Conservation (phyloP, 2,888 invertebrate genomes). For the Erebia ligea region DNA sequence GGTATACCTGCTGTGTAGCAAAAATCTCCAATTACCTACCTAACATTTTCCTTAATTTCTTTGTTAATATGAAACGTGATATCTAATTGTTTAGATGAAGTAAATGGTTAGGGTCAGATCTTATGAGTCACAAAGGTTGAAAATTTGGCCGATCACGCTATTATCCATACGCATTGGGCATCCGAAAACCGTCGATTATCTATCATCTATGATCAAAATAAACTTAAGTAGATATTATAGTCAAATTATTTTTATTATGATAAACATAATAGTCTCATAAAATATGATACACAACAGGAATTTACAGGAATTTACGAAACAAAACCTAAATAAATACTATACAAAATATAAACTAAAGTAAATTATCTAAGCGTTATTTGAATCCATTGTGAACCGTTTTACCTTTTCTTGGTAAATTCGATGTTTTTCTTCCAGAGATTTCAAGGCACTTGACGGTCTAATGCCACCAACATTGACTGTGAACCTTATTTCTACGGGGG, state of each 20-base stretch:
- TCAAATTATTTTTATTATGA: not conserved
- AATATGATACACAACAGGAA: not conserved
- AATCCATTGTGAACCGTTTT: conserved; percentile 57
- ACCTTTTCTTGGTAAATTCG: conserved; percentile 73
- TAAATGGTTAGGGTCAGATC: too few species aligned
- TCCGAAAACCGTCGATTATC: too few species aligned
- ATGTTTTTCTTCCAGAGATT: conserved; percentile 71
- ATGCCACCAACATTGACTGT: conserved; percentile 65
- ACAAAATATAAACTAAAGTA: conserved; percentile 13
- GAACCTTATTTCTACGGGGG: conserved; percentile 71
- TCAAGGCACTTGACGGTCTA: conserved; percentile 63
- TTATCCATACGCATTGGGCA: too few species aligned
- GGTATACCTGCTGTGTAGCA: too few species aligned
- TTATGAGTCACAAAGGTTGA: too few species aligned
- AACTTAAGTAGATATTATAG: not conserved
- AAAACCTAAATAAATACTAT: conserved; percentile 14
- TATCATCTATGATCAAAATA: not conserved
- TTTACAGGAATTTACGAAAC: conserved; percentile 27
- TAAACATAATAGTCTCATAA: not conserved
- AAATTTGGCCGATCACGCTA: too few species aligned
- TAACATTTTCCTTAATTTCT: too few species aligned
- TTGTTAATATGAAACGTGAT: too few species aligned
- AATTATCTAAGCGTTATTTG: conserved; percentile 28
- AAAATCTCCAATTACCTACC: too few species aligned
- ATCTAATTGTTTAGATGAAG: too few species aligned